Percentiles rank a stretch among this genome's conserved stretches.
Conservation (phyloP, 2,888 invertebrate genomes). For the Caenorhabditis sp. region DNA sequence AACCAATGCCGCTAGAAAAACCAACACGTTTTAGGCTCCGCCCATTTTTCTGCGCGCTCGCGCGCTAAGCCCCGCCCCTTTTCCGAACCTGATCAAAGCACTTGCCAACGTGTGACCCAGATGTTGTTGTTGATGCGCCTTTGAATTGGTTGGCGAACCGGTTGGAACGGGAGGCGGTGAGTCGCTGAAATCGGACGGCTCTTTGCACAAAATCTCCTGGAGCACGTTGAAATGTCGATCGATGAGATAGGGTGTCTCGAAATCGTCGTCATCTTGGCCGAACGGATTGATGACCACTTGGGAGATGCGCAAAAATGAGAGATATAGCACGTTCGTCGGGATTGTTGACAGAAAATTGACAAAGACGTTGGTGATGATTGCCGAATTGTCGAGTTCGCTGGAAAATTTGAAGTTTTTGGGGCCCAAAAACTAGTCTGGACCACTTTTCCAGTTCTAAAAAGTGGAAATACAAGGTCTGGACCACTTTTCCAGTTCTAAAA, state of each 20-base stretch:
- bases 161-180: neutral
- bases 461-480: too few species aligned
- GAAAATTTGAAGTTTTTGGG: neutral
- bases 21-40: too few species aligned
- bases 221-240: slow-evolving; percentile 35
- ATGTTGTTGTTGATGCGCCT: neutral
- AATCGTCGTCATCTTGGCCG: slow-evolving; percentile 51
- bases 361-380: slow-evolving; percentile 14
- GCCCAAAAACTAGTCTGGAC: too few species aligned
- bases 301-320: slow-evolving; percentile 40
- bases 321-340: slow-evolving; percentile 25
- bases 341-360: slow-evolving; percentile 29
- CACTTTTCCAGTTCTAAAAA: too few species aligned
- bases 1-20: neutral
- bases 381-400: slow-evolving; percentile 6
- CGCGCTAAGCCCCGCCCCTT: neutral
- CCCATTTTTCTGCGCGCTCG: too few species aligned
- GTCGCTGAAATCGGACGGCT: neutral
- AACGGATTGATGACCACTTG: slow-evolving; percentile 52
- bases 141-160: neutral
- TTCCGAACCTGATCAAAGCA: neutral
- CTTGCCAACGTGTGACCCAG: slow-evolving; percentile 5
- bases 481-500: too few species aligned
- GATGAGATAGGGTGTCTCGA: slow-evolving; percentile 39
- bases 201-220: slow-evolving; percentile 22